Evolutionary conservation across 2,888 invertebrate species (phyloP).

Genomic region (Harmothoe impar): DNA sequence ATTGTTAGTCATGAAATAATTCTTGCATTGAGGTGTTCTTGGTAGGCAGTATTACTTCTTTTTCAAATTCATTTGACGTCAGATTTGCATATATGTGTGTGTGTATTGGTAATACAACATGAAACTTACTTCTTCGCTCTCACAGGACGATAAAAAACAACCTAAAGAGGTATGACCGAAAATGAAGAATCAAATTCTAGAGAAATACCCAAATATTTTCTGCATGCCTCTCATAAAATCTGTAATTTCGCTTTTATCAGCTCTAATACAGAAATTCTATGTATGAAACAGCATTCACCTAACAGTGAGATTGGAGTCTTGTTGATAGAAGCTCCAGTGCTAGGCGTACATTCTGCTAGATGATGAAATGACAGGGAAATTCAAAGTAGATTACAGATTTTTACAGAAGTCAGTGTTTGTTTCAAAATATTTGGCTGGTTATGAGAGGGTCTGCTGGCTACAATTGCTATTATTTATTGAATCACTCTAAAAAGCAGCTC

Average conservation of each 20-base stretch:
- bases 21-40: too few relatives aligned
- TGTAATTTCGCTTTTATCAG: not conserved
- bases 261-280: not conserved
- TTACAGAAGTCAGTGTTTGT: conserved; percentile 12
- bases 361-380: not conserved
- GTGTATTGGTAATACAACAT: not conserved
- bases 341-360: not conserved
- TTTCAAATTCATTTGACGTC: too few relatives aligned
- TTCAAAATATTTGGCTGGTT: not conserved
- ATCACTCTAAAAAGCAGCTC: too few relatives aligned
- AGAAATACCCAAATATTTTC: not conserved
- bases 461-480: too few relatives aligned
- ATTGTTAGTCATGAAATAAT: too few relatives aligned
- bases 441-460: not conserved
- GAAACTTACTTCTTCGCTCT: conserved; percentile 3
- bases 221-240: conserved; percentile 1
- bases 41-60: too few relatives aligned
- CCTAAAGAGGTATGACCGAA: conserved; percentile 36
- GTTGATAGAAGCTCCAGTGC: not conserved
- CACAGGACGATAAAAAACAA: conserved; percentile 52
- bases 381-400: not conserved
- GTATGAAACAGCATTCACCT: not conserved
- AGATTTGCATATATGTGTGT: too few relatives aligned
- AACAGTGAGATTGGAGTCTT: not conserved
- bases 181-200: not conserved